Base-by-base conservation (phyloP, 2,888 invertebrate species). In the Phasia obesa region DNA sequence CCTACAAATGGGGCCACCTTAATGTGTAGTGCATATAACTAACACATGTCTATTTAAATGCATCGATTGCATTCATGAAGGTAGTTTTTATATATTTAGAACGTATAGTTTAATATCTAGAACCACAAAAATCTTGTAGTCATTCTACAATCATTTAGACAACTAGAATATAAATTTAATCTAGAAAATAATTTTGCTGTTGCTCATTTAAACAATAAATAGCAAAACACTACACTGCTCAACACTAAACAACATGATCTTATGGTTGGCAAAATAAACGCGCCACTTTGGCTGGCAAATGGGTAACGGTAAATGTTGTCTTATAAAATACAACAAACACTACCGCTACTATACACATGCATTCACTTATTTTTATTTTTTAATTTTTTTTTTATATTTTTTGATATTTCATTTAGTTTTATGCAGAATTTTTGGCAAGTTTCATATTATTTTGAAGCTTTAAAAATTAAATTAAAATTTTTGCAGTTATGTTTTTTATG, bases 271-370 rank as follows among this genome's bases (percentile, higher is more conserved):
- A 23, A 75, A 73, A 44, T 55, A 23, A 55, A 51, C 75, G 83
- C 83, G 83, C 75, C 83, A 69, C 55, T 55, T 31, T 79, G 83
- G 83, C 83, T 83, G 75, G 79, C 79, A 67, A 83, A 62, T 71
- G 53, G 35, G 49, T 65, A 76, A 65, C 70, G 70, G 42, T 51
- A 25, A 2, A 35, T n/a, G n/a, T n/a, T n/a, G n/a, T n/a, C n/a
- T n/a, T n/a, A n/a, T n/a, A n/a, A n/a, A n/a, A n/a, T n/a, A n/a
- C n/a, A n/a, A n/a, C n/a, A 35, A 35, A 11, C 35, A 35, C 38
- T 42, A 42, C 38, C 38, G 38, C 38, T 35, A 4, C 38, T 42
- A 42, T 27, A n/a, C n/a, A 31, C 17, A 7, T 11, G 17, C 27
- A 13, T 19, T 7, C 11, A 47, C 7, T 47, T 64, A 13, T 64